Evolutionary conservation across 2,888 invertebrate species (phyloP), one percentile per base, ranked within the genome.

Genomic region (Agonopterix subpropinquella): DNA sequence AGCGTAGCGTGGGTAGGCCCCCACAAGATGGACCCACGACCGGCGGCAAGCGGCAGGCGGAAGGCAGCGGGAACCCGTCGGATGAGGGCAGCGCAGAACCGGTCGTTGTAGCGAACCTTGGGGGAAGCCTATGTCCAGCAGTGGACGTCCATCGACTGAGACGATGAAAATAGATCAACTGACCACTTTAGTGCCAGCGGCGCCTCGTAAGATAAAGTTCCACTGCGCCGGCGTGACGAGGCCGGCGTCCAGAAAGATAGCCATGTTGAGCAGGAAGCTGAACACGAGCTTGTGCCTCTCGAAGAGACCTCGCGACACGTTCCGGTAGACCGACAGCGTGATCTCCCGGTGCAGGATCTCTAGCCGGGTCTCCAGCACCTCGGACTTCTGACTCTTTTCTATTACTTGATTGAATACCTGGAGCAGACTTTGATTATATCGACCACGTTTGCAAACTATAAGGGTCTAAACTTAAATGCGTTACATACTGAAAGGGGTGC

Each of bases 211-310:
- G 48, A 97, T 87, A 70, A 93, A 97, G 73, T 92, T 92, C 92
- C 95, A 96, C 62, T 96, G 93, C 0, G 80, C 75, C 0, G 89
- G 83, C 0, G 71, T 72, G 9, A 97, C 91, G 0, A 82, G 66
- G 0, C 89, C 90, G 0, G 90, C 90, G 63, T 94, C 90, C 47
- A 92, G 89, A 69, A 92, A 91, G 57, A 97, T 92, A 2, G 95
- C 93, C 53, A 92, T 89, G 64, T 95, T 94, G 10, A 97, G 79
- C 81, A 97, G 91, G 68, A 97, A 95, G 67, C 95, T 96, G 73
- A 94, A 97, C 49, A 97, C 93, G 1, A 97, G 89, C 79, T 98
- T 97, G 80, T 98, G 96, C 52, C 92, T 91, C 74, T 97, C 97
- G 70, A 98, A 97, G 8, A 98, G 89, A 0, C 97, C 98, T 49